phyloP scores from a whole-genome alignment of 2,888 invertebrate species.

The Sarcophaga carnaria region DNA sequence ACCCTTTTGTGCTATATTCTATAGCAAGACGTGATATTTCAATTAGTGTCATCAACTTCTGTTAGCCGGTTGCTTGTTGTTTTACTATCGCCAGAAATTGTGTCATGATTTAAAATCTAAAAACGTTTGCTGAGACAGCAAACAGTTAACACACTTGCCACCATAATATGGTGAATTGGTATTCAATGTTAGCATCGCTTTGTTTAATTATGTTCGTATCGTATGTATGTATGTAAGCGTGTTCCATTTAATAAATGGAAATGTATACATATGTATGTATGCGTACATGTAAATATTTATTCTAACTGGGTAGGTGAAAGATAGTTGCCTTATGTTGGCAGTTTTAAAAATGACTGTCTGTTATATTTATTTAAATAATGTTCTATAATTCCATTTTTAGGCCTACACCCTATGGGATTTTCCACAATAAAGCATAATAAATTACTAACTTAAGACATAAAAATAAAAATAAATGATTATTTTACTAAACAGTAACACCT shows the following conservation, averaged over 20 bases:
- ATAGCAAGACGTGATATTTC: conserved; percentile 60
- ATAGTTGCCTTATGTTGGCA: neutral
- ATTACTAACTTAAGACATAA: too few species aligned
- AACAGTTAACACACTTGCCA: neutral
- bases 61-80: neutral
- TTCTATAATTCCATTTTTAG: too few species aligned
- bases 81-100: conserved; percentile 64
- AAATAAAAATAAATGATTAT: too few species aligned
- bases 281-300: neutral
- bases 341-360: too few species aligned
- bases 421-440: too few species aligned
- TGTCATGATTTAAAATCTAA: conserved; percentile 71
- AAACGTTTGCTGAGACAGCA: conserved; percentile 62
- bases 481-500: too few species aligned
- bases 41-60: conserved; percentile 55
- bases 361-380: too few species aligned
- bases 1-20: conserved; percentile 7
- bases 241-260: neutral
- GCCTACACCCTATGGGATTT: too few species aligned
- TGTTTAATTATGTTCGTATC: neutral
- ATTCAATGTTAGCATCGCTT: conserved; percentile 33
- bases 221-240: neutral
- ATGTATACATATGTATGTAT: neutral
- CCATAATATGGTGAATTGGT: neutral
- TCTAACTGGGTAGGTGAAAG: neutral